Conservation (phyloP, 1,140 invertebrate genomes). For the Yoshiicerus persimilis region DNA sequence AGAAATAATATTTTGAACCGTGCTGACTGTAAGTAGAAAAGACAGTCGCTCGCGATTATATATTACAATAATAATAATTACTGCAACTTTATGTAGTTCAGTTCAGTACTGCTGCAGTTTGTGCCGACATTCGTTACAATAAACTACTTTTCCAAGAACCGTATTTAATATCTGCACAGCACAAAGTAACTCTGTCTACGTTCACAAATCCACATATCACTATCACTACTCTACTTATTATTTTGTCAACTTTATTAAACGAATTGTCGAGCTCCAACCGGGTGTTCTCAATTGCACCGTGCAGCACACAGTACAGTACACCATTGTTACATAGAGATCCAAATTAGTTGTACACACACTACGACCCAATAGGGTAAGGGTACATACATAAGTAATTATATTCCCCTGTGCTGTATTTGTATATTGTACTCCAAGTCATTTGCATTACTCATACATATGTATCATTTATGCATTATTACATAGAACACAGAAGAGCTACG, state of each 20-base stretch:
- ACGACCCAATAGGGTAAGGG: too few relatives aligned
- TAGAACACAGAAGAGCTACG: not conserved
- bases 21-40: not conserved
- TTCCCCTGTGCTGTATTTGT: too few relatives aligned
- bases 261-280: not conserved
- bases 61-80: not conserved
- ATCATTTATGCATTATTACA: not conserved
- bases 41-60: not conserved
- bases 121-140: not conserved
- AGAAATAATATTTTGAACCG: not conserved
- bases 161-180: not conserved
- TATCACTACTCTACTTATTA: not conserved
- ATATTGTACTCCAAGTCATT: too few relatives aligned
- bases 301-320: not conserved
- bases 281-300: not conserved
- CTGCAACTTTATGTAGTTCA: not conserved
- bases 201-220: not conserved
- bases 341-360: not conserved
- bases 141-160: not conserved
- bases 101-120: not conserved
- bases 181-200: too few relatives aligned
- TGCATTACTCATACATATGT: not conserved
- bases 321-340: not conserved
- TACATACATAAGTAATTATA: too few relatives aligned
- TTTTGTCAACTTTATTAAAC: not conserved